Percentiles rank a stretch among this genome's conserved stretches.
phyloP scores from a whole-genome alignment of 2,113 vertebrate species.

The Centropus bengalensis region DNA sequence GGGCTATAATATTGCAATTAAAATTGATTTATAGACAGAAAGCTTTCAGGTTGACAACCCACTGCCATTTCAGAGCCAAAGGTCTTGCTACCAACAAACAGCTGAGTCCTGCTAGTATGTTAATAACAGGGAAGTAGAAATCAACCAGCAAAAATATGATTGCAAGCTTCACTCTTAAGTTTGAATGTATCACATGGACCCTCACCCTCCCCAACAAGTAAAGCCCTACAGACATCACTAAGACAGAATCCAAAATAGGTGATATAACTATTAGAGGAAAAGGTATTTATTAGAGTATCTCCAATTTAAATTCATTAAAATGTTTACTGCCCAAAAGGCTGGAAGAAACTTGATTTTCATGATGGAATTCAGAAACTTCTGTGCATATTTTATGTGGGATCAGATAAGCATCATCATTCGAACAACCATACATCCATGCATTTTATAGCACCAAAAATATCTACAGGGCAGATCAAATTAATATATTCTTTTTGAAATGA shows the following conservation, averaged over 20 bases:
- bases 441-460: not conserved
- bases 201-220: not conserved
- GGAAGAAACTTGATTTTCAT: not conserved
- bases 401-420: not conserved
- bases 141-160: not conserved
- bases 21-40: conserved; percentile 57
- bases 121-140: conserved; percentile 37
- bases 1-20: conserved; percentile 25
- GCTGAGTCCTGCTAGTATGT: conserved; percentile 16
- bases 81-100: conserved; percentile 56
- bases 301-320: not conserved
- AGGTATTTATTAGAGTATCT: not conserved
- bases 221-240: not conserved
- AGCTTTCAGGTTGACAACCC: conserved; percentile 26
- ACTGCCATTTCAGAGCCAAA: conserved; percentile 58
- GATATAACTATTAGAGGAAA: not conserved
- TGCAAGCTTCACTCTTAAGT: not conserved
- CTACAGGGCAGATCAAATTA: not conserved
- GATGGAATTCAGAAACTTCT: not conserved
- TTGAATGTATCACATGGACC: not conserved
- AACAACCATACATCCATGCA: not conserved
- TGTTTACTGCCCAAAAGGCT: not conserved
- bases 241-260: not conserved
- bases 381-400: not conserved
- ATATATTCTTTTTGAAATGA: not conserved